phyloP scores from a whole-genome alignment of 2,113 vertebrate species.

The Otis tarda region DNA sequence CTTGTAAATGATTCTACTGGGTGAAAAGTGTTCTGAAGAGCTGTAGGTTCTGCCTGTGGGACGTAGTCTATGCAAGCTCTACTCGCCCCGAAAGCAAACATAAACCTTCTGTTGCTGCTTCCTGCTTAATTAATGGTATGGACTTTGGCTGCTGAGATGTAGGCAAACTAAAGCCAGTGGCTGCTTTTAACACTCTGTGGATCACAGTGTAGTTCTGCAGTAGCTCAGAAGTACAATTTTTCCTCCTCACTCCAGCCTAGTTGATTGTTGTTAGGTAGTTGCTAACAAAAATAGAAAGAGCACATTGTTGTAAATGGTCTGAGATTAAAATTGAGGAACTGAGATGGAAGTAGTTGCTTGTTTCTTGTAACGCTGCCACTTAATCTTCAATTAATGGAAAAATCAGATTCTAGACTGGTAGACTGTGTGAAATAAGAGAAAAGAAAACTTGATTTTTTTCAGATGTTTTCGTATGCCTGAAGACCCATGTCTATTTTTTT shows the following conservation, averaged over 20 bases:
- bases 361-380: neutral
- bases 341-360: neutral
- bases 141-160: slow-evolving; percentile 17
- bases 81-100: slow-evolving; percentile 29
- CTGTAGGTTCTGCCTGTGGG: accelerated
- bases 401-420: neutral
- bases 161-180: neutral
- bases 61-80: neutral
- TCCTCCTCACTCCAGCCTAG: neutral
- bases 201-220: neutral
- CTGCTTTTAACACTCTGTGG: neutral
- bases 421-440: neutral
- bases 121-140: neutral
- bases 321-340: neutral
- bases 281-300: neutral
- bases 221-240: neutral
- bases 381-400: neutral
- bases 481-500: neutral
- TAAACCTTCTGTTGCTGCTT: slow-evolving; percentile 10
- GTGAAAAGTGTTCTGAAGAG: neutral
- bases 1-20: neutral
- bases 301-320: neutral
- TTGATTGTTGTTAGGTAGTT: neutral
- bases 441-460: neutral
- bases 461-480: neutral